Percentiles rank a stretch among this genome's conserved stretches.
Conservation (phyloP, 1,140 invertebrate species). For the Zaprionus tsacasi region DNA sequence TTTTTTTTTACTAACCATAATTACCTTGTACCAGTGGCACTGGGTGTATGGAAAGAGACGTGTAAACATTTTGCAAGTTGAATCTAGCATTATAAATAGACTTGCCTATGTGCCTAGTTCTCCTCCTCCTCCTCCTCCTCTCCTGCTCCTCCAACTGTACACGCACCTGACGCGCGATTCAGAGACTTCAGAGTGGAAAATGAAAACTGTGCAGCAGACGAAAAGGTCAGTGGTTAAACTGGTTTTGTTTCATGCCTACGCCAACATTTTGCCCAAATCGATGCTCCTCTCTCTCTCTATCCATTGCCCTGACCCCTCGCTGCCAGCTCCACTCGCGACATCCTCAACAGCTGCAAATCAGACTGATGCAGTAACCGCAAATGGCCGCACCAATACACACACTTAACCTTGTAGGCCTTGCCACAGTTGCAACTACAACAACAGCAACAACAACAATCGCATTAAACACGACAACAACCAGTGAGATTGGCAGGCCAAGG, state of each 20-base stretch:
- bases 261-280: constrained; percentile 37
- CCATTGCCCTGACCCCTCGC: background rate
- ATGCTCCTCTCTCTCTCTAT: constrained; percentile 14
- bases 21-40: background rate
- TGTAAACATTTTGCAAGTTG: constrained; percentile 2
- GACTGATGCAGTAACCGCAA: constrained; percentile 50
- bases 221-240: constrained; percentile 75
- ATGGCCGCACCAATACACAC: constrained; percentile 47
- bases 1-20: background rate
- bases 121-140: background rate
- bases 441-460: constrained; percentile 7
- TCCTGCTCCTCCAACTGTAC: background rate
- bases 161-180: constrained; percentile 73
- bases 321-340: background rate
- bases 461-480: constrained; percentile 15
- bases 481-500: constrained; percentile 64
- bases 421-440: constrained; percentile 67
- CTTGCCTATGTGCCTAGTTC: constrained; percentile 13
- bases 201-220: constrained; percentile 64
- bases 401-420: constrained; percentile 79
- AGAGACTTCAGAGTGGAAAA: constrained; percentile 49
- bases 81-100: constrained; percentile 20
- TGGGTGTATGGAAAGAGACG: background rate
- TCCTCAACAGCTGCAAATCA: constrained; percentile 33
- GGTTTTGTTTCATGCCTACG: constrained; percentile 52